Evolutionary conservation across 1,140 invertebrate species (phyloP), one percentile per base, ranked within the genome.

Genomic region (Drosophila navojoa): DNA sequence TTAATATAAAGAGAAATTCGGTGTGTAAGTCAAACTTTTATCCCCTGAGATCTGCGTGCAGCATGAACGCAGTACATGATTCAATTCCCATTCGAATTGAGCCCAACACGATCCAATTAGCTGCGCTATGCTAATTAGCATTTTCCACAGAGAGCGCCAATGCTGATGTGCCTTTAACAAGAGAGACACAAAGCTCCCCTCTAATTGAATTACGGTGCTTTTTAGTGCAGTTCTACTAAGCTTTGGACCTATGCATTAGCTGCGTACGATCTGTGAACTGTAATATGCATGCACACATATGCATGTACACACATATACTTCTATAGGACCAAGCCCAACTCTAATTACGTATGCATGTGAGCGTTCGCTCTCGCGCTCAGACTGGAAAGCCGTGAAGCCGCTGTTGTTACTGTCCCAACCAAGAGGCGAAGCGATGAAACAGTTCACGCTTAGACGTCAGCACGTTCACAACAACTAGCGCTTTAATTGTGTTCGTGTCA

Each of bases 381-480:
- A 67, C 66, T 77, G 75, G 66, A 79, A 81, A 71, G 35, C 35
- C n/a, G 47, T 27, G 53, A 44, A 66, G 62, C 45, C 42, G 49
- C 45, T 44, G 52, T 35, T 40, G 9, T 22, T 6, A 13, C 50
- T 61, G 32, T 27, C 63, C 38, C 78, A 86, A 66, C 77, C 68
- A 62, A 61, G 35, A 27, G 29, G 19, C 13, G n/a, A 60, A 7
- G 29, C 52, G 10, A 11, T 25, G 50, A 54, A 78, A 75, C 81
- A 86, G 81, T 85, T 71, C 57, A 71, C 82, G 70, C 58, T 79
- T 54, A 76, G 64, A 63, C 79, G 57, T 70, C 74, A 70, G 60
- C 60, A 73, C 67, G 76, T 71, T 50, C 59, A 76, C 71, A 79
- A 59, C 79, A 63, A 45, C 16, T 54, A 47, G 49, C 60, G 66